Base-by-base conservation (phyloP, 37 sponge, comb jelly and placozoan species). In the Bolinopsis microptera region DNA sequence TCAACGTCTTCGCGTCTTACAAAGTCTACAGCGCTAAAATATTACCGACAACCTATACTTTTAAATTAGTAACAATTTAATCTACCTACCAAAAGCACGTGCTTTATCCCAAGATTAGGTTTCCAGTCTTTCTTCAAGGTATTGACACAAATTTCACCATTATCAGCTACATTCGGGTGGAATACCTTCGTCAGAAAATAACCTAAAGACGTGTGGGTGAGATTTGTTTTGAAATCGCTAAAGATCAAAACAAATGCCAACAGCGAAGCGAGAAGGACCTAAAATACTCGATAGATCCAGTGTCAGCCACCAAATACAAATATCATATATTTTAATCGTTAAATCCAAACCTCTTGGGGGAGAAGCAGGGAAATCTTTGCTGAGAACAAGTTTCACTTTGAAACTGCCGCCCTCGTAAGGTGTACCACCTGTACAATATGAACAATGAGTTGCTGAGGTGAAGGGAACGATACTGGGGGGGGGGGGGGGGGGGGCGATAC, bases 81-180 rank as follows among this genome's bases (percentile, higher is more conserved):
- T n/a, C n/a, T n/a, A n/a, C 27, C 28, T 70, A 98, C 98, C 95
- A 98, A 41, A 48, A 98, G 92, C 13, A 98, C 95, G 90, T 98
- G 98, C 61, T 94, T 95, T 35, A 98, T 97, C 22, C 98, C 98
- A 35, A 96, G 95, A 0, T 96, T 95, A 0, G 98, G 94, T 77
- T 98, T 98, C 98, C 98, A 98, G 94, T 98, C 98, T 93, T 93
- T 95, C 93, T 98, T 98, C 69, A 98, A 95, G 9, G 98, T 98
- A 93, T 98, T 98, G 41, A 98, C 98, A 95, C 98, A 98, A 5
- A 98, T 98, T n/a, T 96, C 98, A 68, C 98, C 98, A 94, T 95
- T 97, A 35, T 94, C 94, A 3, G 98, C 95, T 41, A 98, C 98
- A 93, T 98, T 98, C 34, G 98, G 98, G 35, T 98, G 98, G 75